Conservation (phyloP, 2,797 vertebrate species). For the Mastacembelus armatus region DNA sequence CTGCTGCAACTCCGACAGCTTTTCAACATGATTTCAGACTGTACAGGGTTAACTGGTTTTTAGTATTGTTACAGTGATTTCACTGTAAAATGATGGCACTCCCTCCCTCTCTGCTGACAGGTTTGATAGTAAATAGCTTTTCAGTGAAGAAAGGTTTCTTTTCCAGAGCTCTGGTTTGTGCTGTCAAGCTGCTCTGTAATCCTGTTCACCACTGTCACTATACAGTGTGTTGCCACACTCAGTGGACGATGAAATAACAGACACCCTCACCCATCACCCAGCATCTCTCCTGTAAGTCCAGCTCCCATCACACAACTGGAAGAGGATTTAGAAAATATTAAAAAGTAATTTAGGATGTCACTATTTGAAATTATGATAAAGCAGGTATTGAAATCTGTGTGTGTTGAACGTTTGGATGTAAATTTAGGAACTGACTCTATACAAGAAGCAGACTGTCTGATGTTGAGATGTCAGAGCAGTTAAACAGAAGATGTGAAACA, state of each 20-base stretch:
- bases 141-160: slow-evolving; percentile 42
- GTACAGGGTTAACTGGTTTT: too few species aligned
- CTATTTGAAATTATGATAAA: slow-evolving; percentile 1
- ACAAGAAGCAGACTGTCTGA: too few species aligned
- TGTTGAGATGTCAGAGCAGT: too few species aligned
- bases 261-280: not conserved
- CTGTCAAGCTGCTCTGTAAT: slow-evolving; percentile 59
- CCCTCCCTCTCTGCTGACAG: slow-evolving; percentile 23
- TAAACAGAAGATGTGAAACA: too few species aligned
- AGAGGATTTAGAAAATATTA: slow-evolving; percentile 24
- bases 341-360: not conserved
- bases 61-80: too few species aligned
- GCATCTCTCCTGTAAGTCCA: slow-evolving; percentile 21
- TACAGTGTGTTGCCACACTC: slow-evolving; percentile 33
- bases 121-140: slow-evolving; percentile 55
- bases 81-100: not conserved
- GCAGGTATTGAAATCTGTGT: too few species aligned
- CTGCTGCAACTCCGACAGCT: too few species aligned
- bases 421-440: not conserved
- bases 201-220: slow-evolving; percentile 52
- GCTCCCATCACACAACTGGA: slow-evolving; percentile 28
- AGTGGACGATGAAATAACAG: slow-evolving; percentile 36
- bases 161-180: slow-evolving; percentile 46
- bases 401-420: too few species aligned
- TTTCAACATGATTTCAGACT: too few species aligned